Evolutionary conservation across 2,888 invertebrate genomes (phyloP).

Genomic region (Globia sparganii): DNA sequence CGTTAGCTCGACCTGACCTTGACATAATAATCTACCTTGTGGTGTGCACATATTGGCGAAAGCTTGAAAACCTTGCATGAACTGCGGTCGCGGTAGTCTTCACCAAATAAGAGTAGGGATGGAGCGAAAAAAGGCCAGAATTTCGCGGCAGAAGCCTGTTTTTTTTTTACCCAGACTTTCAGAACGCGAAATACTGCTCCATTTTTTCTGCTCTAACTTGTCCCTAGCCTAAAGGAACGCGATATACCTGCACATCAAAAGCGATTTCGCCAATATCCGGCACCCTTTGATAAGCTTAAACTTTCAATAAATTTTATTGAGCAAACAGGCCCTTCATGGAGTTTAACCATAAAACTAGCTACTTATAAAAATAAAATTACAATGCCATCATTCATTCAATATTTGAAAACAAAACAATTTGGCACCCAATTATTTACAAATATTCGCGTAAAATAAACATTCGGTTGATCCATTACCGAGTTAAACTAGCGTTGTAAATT

Average conservation of each 20-base stretch:
- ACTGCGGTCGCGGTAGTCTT: not conserved
- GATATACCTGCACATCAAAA: not conserved
- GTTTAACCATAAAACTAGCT: conserved; percentile 44
- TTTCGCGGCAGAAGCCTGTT: not conserved
- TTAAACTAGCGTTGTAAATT: conserved; percentile 33
- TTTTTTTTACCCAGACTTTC: not conserved
- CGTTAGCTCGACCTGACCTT: conserved; percentile 58
- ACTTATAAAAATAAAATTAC: conserved; percentile 62
- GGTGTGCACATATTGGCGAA: conserved; percentile 43
- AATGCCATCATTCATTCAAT: conserved; percentile 47
- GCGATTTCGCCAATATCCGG: conserved; percentile 9
- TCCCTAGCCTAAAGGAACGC: not conserved
- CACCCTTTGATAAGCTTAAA: conserved; percentile 25
- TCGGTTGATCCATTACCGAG: conserved; percentile 10
- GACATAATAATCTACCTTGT: conserved; percentile 42
- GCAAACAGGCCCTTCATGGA: conserved; percentile 51
- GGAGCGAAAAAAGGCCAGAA: not conserved
- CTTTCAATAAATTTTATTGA: conserved; percentile 49
- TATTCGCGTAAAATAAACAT: conserved; percentile 45
- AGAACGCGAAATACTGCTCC: not conserved
- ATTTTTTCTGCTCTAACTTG: not conserved
- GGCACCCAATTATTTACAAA: conserved; percentile 62
- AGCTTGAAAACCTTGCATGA: conserved; percentile 13
- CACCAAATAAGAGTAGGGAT: not conserved
- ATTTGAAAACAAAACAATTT: conserved; percentile 53